phyloP scores from a whole-genome alignment of 2,888 invertebrate species.

The Salticus scenicus region DNA sequence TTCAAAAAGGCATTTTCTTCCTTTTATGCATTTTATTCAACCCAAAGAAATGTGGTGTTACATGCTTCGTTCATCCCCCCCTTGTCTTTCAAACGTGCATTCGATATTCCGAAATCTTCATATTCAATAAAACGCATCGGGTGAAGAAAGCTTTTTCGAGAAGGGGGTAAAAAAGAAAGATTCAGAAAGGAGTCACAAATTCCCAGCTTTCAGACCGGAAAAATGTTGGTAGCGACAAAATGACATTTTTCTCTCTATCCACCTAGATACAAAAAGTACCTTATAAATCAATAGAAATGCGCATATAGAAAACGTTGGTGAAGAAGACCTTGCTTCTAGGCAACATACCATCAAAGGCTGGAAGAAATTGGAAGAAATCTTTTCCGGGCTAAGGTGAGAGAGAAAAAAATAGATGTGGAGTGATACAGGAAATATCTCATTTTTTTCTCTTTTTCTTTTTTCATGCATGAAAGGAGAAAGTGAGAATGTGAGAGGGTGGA shows the following conservation, averaged over 20 bases:
- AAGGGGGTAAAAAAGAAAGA: neutral
- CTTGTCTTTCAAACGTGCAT: conserved; percentile 10
- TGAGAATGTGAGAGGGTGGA: conserved; percentile 24
- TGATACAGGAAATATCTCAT: conserved; percentile 53
- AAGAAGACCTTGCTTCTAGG: neutral
- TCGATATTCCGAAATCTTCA: conserved; percentile 51
- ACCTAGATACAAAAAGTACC: conserved; percentile 39
- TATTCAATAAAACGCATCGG: conserved; percentile 43
- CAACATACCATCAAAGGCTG: neutral
- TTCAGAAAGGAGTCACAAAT: conserved; percentile 52
- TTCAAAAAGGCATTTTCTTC: neutral
- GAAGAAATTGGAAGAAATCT: conserved; percentile 8
- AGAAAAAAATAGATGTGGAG: conserved; percentile 29
- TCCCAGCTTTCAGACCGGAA: conserved; percentile 58
- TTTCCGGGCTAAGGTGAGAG: conserved; percentile 14
- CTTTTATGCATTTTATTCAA: conserved; percentile 1
- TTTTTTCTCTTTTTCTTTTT: neutral
- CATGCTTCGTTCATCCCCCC: conserved; percentile 1
- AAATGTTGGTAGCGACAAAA: conserved; percentile 66
- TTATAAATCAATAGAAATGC: conserved; percentile 69
- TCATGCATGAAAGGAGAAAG: neutral
- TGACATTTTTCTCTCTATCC: conserved; percentile 49
- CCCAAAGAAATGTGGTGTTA: conserved; percentile 3
- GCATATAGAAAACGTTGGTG: conserved; percentile 44
- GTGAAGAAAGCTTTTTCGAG: neutral